Evolutionary conservation across 2,797 vertebrate species (phyloP), one percentile per base, ranked within the genome.

Genomic region (Argentina silus): DNA sequence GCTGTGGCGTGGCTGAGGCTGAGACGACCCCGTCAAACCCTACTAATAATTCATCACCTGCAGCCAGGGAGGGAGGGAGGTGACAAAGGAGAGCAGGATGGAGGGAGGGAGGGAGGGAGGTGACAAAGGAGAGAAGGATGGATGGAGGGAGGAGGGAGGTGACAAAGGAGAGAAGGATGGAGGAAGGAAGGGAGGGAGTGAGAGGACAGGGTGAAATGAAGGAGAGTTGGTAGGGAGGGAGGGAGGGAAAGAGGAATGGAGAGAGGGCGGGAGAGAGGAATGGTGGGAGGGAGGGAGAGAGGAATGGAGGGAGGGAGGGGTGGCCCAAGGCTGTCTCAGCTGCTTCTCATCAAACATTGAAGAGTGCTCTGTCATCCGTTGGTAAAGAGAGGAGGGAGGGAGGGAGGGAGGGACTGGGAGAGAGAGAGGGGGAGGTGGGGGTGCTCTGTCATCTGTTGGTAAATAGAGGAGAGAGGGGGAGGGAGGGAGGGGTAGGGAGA

Each of bases 281-380:
- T 74, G 62, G 27, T 59, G 15, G 48, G 57, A 57, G 36, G 56
- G 61, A 62, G 63, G 62, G 60, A 60, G 1, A 62, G 71, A 72
- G 65, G 75, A 73, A 9, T 70, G 45, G 72, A 64, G 70, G 67
- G 65, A 21, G 51, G 14, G 14, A 62, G 65, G 65, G 42, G 15
- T 47, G 73, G 6, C 43, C 48, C 8, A 14, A 67, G 75, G 79
- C 76, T 84, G 74, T 80, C 71, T 82, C 81, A 80, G 74, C 76
- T 76, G 81, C 66, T 71, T 77, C 82, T 90, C 80, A 87, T 51
- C 69, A 77, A 85, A 86, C 80, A 71, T 83, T 84, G 80, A 83
- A 80, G 76, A 78, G 82, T 62, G 77, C 80, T 76, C 76, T 48
- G 78, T 84, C 81, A 84, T 88, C 83, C 75, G 11, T 67, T 65